A percentile compares a stretch with the other conserved stretches of the same genome.
Evolutionary conservation across 2,113 vertebrate genomes (phyloP).

Genomic region (Phyllostomus hastatus): DNA sequence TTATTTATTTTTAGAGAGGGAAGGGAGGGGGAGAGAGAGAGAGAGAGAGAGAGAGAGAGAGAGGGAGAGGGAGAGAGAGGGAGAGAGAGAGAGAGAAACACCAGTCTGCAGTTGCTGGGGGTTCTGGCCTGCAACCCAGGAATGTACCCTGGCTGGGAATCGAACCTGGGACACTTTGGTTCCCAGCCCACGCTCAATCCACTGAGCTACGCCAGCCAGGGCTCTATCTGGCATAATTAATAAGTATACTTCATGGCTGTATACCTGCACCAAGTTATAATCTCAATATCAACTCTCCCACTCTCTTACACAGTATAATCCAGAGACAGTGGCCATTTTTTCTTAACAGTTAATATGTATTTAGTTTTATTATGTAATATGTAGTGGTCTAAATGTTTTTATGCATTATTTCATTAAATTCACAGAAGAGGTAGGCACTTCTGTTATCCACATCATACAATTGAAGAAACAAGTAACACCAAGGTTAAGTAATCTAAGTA

Average conservation of each 20-base stretch:
- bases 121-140: no score
- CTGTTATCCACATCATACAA: neutral
- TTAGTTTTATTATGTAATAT: neutral
- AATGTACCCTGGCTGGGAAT: no score
- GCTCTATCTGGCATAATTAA: neutral
- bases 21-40: no score
- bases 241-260: neutral
- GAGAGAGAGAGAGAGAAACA: no score
- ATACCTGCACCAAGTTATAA: neutral
- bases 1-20: no score
- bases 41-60: no score
- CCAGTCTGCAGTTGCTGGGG: no score
- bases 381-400: neutral
- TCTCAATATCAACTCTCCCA: neutral
- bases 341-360: neutral
- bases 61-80: no score
- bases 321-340: neutral
- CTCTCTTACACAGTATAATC: neutral
- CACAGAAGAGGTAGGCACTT: neutral
- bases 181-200: no score
- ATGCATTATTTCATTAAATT: slow-evolving; percentile 15
- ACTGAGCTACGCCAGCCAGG: no score
- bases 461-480: neutral
- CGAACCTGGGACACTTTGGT: no score
- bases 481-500: neutral